These are phyloP conservation scores for Chloropsis hardwickii DNA, from an alignment of 2,113 vertebrate genomes.

Conservation along the genomic window DNA sequence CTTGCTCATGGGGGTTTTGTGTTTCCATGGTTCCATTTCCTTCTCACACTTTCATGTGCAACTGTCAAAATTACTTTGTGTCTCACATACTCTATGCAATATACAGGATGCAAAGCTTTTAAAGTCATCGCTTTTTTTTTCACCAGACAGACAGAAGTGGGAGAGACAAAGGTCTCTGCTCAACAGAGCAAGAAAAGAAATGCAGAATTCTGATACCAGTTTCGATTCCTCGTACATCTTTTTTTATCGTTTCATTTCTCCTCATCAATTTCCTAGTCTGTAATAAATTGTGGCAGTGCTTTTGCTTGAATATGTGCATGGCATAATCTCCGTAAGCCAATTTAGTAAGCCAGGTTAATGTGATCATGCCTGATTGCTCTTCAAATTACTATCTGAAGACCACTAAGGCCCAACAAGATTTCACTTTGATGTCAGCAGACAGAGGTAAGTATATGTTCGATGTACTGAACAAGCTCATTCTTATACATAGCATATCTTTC, in stretches of 20 bases:
- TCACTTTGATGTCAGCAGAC: neutral
- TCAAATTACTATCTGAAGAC: neutral
- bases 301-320: neutral
- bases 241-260: neutral
- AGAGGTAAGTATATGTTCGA: neutral
- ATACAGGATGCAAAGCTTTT: conserved; percentile 17
- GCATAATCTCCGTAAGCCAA: neutral
- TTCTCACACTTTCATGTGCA: neutral
- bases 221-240: neutral
- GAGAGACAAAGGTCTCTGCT: neutral
- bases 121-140: neutral
- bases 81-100: neutral
- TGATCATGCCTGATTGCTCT: neutral
- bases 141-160: neutral
- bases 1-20: neutral
- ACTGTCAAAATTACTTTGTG: conserved; percentile 1
- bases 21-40: neutral
- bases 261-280: neutral
- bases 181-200: neutral
- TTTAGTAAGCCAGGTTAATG: neutral
- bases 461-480: neutral
- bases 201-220: neutral
- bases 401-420: neutral
- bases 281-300: neutral
- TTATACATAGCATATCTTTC: neutral